A percentile compares a stretch with the other conserved stretches of the same genome.
Conservation (phyloP, 2,888 invertebrate species). For the Tillus elongatus region DNA sequence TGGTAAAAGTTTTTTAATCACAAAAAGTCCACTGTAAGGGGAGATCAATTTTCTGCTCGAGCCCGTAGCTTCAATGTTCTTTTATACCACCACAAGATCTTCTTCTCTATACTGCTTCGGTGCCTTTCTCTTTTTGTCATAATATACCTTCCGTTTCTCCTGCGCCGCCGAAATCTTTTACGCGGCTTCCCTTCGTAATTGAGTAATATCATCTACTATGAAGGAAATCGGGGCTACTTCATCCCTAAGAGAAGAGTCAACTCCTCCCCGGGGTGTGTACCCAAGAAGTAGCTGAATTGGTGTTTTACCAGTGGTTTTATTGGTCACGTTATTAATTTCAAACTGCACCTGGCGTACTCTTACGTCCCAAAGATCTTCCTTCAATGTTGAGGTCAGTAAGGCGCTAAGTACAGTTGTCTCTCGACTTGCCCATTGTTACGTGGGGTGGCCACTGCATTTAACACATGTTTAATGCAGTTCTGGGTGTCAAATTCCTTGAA, state of each 20-base stretch:
- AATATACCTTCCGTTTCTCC: no score
- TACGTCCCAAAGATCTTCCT: conserved; percentile 19
- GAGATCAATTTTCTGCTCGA: conserved; percentile 25
- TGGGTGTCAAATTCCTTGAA: conserved; percentile 9
- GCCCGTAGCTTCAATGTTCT: conserved; percentile 26
- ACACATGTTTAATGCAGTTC: conserved; percentile 10
- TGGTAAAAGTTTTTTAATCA: no score
- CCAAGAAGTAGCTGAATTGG: conserved; percentile 27
- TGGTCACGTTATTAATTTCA: conserved; percentile 24
- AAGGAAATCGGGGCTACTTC: no score
- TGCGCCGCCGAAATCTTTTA: no score
- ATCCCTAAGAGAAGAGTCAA: no score
- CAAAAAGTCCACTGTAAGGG: conserved; percentile 25
- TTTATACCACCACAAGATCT: conserved; percentile 23
- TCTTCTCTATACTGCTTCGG: conserved; percentile 20
- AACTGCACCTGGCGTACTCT: conserved; percentile 16
- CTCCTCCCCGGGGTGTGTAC: conserved; percentile 21
- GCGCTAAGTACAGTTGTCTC: conserved; percentile 8
- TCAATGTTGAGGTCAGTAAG: conserved; percentile 5
- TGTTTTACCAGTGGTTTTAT: conserved; percentile 25
- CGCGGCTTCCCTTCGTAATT: no score
- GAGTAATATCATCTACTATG: no score
- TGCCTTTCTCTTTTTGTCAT: no score
- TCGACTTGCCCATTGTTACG: conserved; percentile 13
- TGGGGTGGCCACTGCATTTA: conserved; percentile 7